Base-by-base conservation (phyloP, 2,797 vertebrate genomes). In the Muscicapa comitata region DNA sequence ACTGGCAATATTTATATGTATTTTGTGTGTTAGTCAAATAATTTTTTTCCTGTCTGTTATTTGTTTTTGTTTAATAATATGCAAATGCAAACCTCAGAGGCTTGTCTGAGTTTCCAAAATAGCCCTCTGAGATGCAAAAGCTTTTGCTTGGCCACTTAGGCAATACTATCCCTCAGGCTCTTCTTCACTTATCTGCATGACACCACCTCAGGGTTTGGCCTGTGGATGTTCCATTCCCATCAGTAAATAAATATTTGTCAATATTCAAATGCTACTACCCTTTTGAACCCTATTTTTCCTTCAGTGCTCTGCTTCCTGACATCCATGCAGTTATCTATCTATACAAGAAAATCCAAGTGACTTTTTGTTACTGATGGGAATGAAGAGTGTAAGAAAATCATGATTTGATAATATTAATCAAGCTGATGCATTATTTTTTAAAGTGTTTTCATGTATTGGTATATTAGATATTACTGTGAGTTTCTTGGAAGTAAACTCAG, bases 41-140 rank as follows among this genome's bases (percentile, higher is more conserved):
- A 78, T 55, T 94, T 62, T 85, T 93, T 92, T 35, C 35, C 72
- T 95, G 53, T 95, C 75, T 93, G 33, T 95, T 91, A 58, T 16
- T 91, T 90, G 58, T 86, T 96, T 61, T 94, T 62, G 76, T 97
- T 86, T 92, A 62, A 73, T 94, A 97, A 96, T 96, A 96, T 97
- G 95, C 66, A 92, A 95, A 82, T 91, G 20, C 67, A 92, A 88
- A 93, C 83, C 86, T 95, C 72, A 65, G 51, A 90, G 50, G 72
- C 91, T 80, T n/a, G 24, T 58, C 33, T 67, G 26, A 31, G 42
- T 96, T 97, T 96, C 58, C 45, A 90, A 14, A 73, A 87, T 17
- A 75, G 37, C 42, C 24, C n/a, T 85, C 45, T 77, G 74, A 91
- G n/a, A 81, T 85, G 65, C 61, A 55, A 76, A 94, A 92, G 35